A percentile compares a stretch with the other conserved stretches of the same genome.
Evolutionary conservation across 1,140 invertebrate species (phyloP).

Genomic region (Paraescarpia echinospica): DNA sequence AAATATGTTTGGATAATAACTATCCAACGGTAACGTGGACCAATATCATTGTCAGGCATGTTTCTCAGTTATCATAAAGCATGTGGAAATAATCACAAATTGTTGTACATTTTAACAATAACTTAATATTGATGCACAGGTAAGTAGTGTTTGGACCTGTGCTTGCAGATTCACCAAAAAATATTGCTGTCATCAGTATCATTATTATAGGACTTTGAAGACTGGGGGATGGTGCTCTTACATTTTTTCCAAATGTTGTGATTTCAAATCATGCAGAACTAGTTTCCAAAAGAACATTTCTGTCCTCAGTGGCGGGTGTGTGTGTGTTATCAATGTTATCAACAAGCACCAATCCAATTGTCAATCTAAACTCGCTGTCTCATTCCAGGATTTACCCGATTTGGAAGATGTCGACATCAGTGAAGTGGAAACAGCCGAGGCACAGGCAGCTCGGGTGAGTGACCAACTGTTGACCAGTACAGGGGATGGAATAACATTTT

Average conservation of each 20-base stretch:
- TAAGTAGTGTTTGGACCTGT: too few species aligned
- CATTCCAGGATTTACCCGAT: conserved; percentile 29
- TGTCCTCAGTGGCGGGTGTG: not conserved
- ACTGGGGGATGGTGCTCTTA: too few species aligned
- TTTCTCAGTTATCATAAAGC: not conserved
- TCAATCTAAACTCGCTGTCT: too few species aligned
- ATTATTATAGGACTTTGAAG: too few species aligned
- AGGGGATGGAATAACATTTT: not conserved
- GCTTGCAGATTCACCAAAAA: too few species aligned
- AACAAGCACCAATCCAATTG: too few species aligned
- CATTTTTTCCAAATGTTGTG: too few species aligned
- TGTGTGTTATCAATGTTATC: not conserved
- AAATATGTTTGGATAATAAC: not conserved
- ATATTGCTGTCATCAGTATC: too few species aligned
- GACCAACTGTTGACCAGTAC: not conserved
- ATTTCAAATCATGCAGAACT: not conserved
- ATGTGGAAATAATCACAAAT: not conserved
- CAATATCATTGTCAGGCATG: too few species aligned
- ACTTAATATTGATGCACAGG: too few species aligned
- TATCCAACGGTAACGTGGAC: too few species aligned
- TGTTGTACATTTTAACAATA: too few species aligned
- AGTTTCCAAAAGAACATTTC: not conserved
- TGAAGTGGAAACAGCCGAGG: not conserved
- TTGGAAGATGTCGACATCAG: conserved; percentile 32
- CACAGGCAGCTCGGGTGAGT: not conserved